phyloP scores from a whole-genome alignment of 2,113 vertebrate genomes.

The Percopsis transmontana region DNA sequence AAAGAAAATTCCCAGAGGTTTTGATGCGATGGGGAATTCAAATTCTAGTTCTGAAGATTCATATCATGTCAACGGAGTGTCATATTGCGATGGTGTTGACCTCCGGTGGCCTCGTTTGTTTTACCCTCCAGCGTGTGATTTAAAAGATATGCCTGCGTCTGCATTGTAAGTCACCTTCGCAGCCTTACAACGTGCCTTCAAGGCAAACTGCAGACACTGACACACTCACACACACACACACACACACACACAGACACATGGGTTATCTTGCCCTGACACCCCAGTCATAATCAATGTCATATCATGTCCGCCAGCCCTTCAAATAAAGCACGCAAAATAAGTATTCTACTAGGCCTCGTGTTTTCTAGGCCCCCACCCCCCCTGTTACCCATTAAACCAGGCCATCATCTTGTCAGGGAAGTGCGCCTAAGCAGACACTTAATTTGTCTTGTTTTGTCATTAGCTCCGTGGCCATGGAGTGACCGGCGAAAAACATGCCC shows the following conservation, averaged over 20 bases:
- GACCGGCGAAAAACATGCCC: constrained; percentile 53
- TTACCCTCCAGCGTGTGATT: constrained; percentile 47
- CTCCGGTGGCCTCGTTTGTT: constrained; percentile 65
- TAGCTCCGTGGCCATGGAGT: constrained; percentile 55
- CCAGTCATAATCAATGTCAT: constrained; percentile 57
- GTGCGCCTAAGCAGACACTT: constrained; percentile 64
- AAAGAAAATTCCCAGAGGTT: background rate
- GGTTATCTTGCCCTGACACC: constrained; percentile 43
- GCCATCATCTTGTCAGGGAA: constrained; percentile 55
- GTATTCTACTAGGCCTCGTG: constrained; percentile 28
- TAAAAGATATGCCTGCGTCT: constrained; percentile 40
- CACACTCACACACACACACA: background rate
- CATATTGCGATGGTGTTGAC: constrained; percentile 62
- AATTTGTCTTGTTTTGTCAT: constrained; percentile 77
- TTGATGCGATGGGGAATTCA: too few relatives aligned
- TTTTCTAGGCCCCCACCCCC: constrained; percentile 13
- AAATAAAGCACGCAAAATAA: constrained; percentile 42
- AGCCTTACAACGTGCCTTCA: constrained; percentile 24
- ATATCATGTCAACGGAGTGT: background rate
- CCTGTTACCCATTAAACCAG: constrained; percentile 37
- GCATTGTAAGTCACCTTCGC: constrained; percentile 55
- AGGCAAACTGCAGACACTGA: constrained; percentile 12
- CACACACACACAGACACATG: background rate
- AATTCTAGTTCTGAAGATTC: too few relatives aligned
- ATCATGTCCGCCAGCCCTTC: constrained; percentile 43